A percentile compares a stretch with the other conserved stretches of the same genome.
Conservation (phyloP, 2,113 vertebrate genomes). For the Enhydra lutris region DNA sequence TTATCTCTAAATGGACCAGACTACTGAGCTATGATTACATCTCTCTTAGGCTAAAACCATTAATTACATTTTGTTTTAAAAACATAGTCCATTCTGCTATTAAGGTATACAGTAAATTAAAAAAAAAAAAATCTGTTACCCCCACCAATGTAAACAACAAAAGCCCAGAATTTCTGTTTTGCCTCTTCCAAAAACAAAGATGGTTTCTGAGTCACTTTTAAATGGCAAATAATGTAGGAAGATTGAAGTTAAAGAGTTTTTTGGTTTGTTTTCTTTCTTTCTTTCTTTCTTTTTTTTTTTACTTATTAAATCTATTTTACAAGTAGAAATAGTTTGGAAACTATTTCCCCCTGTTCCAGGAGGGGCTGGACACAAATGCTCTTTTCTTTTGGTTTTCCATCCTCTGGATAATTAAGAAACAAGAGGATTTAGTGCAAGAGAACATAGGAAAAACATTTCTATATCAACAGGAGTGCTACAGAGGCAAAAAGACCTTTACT, state of each 20-base stretch:
- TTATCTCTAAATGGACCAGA: background rate
- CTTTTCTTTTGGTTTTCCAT: slow-evolving; percentile 30
- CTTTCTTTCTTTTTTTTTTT: background rate
- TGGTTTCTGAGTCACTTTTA: slow-evolving; percentile 9
- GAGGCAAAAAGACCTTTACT: background rate
- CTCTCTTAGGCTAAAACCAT: background rate
- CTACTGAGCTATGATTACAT: background rate
- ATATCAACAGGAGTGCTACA: background rate
- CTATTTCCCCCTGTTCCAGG: background rate
- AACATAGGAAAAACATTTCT: background rate
- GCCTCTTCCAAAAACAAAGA: background rate
- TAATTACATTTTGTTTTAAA: background rate
- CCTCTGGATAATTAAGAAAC: slow-evolving; percentile 27
- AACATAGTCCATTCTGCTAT: background rate
- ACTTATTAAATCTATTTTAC: slow-evolving; percentile 22
- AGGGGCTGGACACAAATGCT: background rate
- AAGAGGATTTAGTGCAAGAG: background rate
- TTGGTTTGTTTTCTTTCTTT: background rate
- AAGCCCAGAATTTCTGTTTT: slow-evolving; percentile 12
- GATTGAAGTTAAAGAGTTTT: background rate
- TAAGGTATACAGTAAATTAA: background rate
- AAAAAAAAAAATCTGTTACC: background rate
- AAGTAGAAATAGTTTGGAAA: slow-evolving; percentile 50
- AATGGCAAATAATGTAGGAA: background rate
- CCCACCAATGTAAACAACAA: background rate